Conservation (phyloP, 2,888 invertebrate genomes). For the Dasypolia templi region DNA sequence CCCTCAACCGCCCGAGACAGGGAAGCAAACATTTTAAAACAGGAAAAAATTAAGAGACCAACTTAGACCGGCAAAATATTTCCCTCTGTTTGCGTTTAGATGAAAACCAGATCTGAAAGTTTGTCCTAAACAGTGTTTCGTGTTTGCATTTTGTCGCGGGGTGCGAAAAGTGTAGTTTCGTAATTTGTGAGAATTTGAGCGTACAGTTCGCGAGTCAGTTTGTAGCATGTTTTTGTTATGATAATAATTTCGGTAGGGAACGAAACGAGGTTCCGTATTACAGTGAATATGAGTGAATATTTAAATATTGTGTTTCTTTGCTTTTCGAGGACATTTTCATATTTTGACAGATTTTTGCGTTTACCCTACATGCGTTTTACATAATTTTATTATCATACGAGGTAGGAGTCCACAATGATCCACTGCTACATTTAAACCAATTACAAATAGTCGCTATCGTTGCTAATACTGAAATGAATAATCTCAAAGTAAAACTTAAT, state of each 20-base stretch:
- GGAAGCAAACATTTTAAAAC: slow-evolving; percentile 36
- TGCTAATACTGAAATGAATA: neutral
- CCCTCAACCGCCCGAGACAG: slow-evolving; percentile 47
- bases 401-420: neutral
- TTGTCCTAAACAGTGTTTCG: slow-evolving; percentile 80
- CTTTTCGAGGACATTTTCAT: slow-evolving; percentile 18
- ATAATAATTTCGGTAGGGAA: slow-evolving; percentile 55
- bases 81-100: slow-evolving; percentile 82
- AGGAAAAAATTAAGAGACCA: slow-evolving; percentile 67
- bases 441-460: neutral
- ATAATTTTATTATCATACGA: neutral
- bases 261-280: slow-evolving; percentile 51
- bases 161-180: slow-evolving; percentile 75
- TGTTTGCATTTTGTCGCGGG: slow-evolving; percentile 72
- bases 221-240: slow-evolving; percentile 68
- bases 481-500: neutral
- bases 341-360: neutral
- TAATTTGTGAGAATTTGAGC: slow-evolving; percentile 68
- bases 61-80: slow-evolving; percentile 64
- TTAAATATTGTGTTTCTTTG: slow-evolving; percentile 19
- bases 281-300: slow-evolving; percentile 40
- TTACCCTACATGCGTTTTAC: neutral
- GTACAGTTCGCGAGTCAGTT: slow-evolving; percentile 63
- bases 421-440: neutral
- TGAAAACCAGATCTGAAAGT: slow-evolving; percentile 85